These are phyloP conservation scores for Apodemia zela DNA, from an alignment of 2,888 invertebrate species.

Conservation along the genomic window DNA sequence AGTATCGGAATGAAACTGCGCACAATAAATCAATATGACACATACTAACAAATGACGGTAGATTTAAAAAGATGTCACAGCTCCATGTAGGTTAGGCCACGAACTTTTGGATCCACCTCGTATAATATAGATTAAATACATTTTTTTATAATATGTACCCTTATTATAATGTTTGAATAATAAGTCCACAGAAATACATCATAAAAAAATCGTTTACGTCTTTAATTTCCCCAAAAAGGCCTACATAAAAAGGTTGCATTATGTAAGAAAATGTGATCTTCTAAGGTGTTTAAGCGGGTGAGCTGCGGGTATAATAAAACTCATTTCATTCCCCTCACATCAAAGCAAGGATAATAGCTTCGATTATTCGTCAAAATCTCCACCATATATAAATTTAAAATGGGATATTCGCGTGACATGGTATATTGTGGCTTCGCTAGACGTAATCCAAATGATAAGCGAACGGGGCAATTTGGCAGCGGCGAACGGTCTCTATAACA, in stretches of 20 bases:
- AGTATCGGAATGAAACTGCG: no score
- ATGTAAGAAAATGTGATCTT: constrained; percentile 8
- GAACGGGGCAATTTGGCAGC: constrained; percentile 72
- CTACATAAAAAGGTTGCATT: constrained; percentile 7
- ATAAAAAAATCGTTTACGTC: constrained; percentile 2
- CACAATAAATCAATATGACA: no score
- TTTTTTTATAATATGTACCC: no score
- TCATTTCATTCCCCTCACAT: constrained; percentile 13
- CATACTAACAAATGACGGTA: no score
- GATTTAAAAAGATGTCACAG: no score
- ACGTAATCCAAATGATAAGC: constrained; percentile 72
- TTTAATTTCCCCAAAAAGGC: constrained; percentile 6
- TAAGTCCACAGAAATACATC: no score
- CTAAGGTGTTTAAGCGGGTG: constrained; percentile 12
- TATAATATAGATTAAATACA: no score
- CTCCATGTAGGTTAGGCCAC: no score
- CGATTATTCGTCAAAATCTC: constrained; percentile 36
- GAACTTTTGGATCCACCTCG: no score
- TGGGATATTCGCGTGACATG: constrained; percentile 37
- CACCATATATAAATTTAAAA: constrained; percentile 45
- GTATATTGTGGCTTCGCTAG: constrained; percentile 40
- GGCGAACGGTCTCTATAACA: constrained; percentile 51
- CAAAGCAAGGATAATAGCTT: constrained; percentile 18
- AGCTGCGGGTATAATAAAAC: constrained; percentile 8
- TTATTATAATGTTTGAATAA: no score